phyloP scores from a whole-genome alignment of 2,888 invertebrate species.

The Spatulosminthurus flaviceps region DNA sequence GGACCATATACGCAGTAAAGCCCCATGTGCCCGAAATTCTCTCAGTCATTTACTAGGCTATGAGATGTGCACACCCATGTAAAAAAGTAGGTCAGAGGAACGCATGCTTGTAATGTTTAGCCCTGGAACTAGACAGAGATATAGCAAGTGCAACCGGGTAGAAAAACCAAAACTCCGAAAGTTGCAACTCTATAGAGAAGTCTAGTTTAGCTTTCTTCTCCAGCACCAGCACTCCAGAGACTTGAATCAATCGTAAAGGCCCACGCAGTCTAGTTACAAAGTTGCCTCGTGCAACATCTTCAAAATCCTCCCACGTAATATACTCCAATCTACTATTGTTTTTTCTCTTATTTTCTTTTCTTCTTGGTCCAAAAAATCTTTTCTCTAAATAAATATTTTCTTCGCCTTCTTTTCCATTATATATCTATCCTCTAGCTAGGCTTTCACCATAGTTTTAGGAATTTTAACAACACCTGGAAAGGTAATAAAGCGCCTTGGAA shows the following conservation, averaged over 20 bases:
- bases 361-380: no score
- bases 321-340: not conserved
- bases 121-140: not conserved
- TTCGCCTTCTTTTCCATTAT: not conserved
- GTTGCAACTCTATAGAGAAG: conserved; percentile 23
- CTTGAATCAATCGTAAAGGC: conserved; percentile 44
- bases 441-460: no score
- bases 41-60: not conserved
- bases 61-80: conserved; percentile 18
- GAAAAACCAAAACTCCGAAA: conserved; percentile 18
- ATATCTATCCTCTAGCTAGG: no score
- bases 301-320: not conserved
- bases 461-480: not conserved
- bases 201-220: no score
- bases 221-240: conserved; percentile 6
- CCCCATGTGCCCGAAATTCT: not conserved
- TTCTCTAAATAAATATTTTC: no score
- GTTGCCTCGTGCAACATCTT: conserved; percentile 28
- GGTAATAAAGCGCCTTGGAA: not conserved
- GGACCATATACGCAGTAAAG: conserved; percentile 7
- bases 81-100: conserved; percentile 24
- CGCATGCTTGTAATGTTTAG: conserved; percentile 31
- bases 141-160: conserved; percentile 10
- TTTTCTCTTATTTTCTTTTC: no score
- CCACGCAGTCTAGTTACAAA: conserved; percentile 23